These are phyloP conservation scores for Diarsia rubi DNA, from an alignment of 2,888 invertebrate genomes.

Conservation along the genomic window DNA sequence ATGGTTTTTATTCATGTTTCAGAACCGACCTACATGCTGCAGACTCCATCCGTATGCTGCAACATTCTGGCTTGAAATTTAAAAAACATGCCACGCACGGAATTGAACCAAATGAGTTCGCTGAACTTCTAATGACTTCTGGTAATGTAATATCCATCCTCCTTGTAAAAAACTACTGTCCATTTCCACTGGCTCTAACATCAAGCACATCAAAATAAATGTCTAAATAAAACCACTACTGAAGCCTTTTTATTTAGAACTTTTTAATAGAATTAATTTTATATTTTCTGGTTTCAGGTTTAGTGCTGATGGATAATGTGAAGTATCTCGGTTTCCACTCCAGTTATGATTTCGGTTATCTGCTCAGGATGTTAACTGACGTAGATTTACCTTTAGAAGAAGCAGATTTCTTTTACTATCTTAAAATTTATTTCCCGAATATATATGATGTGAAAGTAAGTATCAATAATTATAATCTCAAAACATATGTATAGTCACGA, in stretches of 20 bases:
- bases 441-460: constrained; percentile 99
- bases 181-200: background rate
- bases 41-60: constrained; percentile 99
- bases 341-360: constrained; percentile 99
- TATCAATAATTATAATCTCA: constrained; percentile 25
- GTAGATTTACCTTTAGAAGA: constrained; percentile 98
- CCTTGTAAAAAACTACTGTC: background rate
- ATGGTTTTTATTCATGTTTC: constrained; percentile 59
- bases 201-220: background rate
- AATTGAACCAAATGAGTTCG: constrained; percentile 99
- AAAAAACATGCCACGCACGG: constrained; percentile 99
- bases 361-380: constrained; percentile 98
- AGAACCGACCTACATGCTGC: constrained; percentile 99
- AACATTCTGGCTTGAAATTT: constrained; percentile 99
- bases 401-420: constrained; percentile 98
- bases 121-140: constrained; percentile 99
- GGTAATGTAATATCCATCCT: constrained; percentile 84
- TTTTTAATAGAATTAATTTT: background rate
- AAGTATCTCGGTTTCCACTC: constrained; percentile 99
- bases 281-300: constrained; percentile 88
- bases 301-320: constrained; percentile 98
- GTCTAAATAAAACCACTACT: background rate
- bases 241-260: background rate
- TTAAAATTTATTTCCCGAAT: constrained; percentile 98
- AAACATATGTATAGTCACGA: background rate